A percentile compares a stretch with the other conserved stretches of the same genome.
phyloP scores from a whole-genome alignment of 2,888 invertebrate genomes.

The Apotomis capreana region DNA sequence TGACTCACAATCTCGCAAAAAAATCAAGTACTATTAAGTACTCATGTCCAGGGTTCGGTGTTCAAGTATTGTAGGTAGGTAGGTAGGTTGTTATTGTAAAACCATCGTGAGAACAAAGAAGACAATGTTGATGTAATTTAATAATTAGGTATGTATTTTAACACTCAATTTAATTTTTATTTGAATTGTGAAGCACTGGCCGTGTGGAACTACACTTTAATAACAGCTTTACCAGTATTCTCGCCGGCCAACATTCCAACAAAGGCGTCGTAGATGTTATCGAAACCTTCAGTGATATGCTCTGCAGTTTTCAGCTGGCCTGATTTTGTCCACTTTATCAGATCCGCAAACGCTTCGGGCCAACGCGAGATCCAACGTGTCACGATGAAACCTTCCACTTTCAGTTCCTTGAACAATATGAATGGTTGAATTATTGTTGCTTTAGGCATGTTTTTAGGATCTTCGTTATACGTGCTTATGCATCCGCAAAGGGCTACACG shows the following conservation, averaged over 20 bases:
- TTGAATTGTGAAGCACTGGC: too few species aligned
- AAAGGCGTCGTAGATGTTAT: slow-evolving; percentile 86
- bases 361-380: slow-evolving; percentile 76
- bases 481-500: slow-evolving; percentile 85
- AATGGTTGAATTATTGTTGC: slow-evolving; percentile 74
- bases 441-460: slow-evolving; percentile 54
- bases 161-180: too few species aligned
- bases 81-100: too few species aligned
- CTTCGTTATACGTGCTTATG: slow-evolving; percentile 82
- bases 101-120: not conserved
- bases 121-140: not conserved
- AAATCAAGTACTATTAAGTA: too few species aligned
- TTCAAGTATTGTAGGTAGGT: too few species aligned
- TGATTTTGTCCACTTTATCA: slow-evolving; percentile 80
- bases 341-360: slow-evolving; percentile 80
- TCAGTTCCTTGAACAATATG: slow-evolving; percentile 78
- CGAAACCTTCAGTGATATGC: slow-evolving; percentile 86
- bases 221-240: slow-evolving; percentile 82
- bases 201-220: slow-evolving; percentile 46
- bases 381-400: slow-evolving; percentile 81
- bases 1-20: too few species aligned
- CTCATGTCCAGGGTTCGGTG: too few species aligned
- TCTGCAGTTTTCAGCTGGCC: slow-evolving; percentile 85
- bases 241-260: slow-evolving; percentile 82
- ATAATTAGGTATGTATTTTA: too few species aligned